Conservation (phyloP, 1,140 invertebrate genomes). For the Microplitis mediator region DNA sequence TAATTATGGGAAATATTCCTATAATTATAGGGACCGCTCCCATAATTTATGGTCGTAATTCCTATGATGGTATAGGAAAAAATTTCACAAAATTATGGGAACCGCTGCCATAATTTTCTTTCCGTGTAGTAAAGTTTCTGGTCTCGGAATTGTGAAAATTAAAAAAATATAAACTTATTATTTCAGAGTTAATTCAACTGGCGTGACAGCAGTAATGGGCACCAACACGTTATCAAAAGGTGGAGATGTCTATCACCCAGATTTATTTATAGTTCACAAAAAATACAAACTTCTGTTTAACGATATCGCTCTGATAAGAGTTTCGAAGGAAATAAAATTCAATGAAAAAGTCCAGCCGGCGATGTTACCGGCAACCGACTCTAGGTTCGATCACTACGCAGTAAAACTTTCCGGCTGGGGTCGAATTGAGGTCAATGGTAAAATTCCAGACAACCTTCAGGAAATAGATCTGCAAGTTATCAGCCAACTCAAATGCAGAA, state of each 20-base stretch:
- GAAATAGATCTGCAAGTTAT: conserved; percentile 40
- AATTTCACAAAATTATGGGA: too few relatives aligned
- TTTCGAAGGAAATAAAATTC: conserved; percentile 45
- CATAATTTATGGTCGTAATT: too few relatives aligned
- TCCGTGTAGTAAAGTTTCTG: too few relatives aligned
- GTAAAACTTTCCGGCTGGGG: conserved; percentile 63
- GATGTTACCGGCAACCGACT: conserved; percentile 30
- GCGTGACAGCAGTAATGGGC: conserved; percentile 41
- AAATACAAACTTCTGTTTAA: conserved; percentile 45
- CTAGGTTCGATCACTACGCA: conserved; percentile 3
- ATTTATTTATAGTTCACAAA: conserved; percentile 50
- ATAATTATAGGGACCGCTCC: too few relatives aligned
- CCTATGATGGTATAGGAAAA: too few relatives aligned
- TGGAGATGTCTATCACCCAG: conserved; percentile 42
- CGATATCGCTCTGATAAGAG: conserved; percentile 62
- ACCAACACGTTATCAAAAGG: conserved; percentile 41
- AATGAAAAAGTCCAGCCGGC: conserved; percentile 49
- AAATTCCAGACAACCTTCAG: conserved; percentile 42
- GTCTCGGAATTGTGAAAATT: too few relatives aligned
- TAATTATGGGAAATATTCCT: too few relatives aligned
- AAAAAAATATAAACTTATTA: not conserved
- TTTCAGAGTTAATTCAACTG: conserved; percentile 12
- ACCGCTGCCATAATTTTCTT: too few relatives aligned
- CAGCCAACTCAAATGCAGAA: conserved; percentile 24
- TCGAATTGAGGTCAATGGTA: conserved; percentile 42